Base-by-base conservation (phyloP, 1,140 invertebrate genomes). In the Nylanderia fulva region DNA sequence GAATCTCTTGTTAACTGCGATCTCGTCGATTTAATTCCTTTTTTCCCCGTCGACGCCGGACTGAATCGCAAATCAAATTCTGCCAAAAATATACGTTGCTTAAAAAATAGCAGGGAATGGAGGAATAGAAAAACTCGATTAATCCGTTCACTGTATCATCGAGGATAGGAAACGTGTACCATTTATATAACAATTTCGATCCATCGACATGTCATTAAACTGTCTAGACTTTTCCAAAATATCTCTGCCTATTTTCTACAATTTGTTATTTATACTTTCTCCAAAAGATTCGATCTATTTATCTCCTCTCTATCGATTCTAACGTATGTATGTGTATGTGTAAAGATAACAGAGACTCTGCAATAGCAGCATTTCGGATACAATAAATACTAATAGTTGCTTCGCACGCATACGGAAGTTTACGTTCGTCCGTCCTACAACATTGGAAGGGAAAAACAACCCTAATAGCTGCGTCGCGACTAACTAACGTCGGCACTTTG, bases 61-160 rank as follows among this genome's bases (percentile, higher is more conserved):
- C 66, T 21, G 52, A 72, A 33, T 58, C 69, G 36, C 24, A 71
- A 82, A 80, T 69, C 63, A 80, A 80, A 82, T 82, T 82, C 71
- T 45, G 66, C 18, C 52, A 29, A 72, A 82, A 82, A 69, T 82
- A 60, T 72, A 82, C 36, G 21, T 82, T 82, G 66, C 77, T 82
- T 82, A 82, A 82, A 58, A 82, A 82, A 58, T 82, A 60, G 36
- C n/a, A 58, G 66, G 45, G 54, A 82, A 82, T 72, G 66, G 77
- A 60, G 33, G 63, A 82, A 72, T 60, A 71, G 52, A 58, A 60
- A 68, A 82, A 82, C 54, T 82, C 77, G 33, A 72, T 82, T 82
- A 82, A 71, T 5, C n/a, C n/a, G n/a, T n/a, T 58, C 39, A 58
- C 52, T n/a, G 48, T 72, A 45, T 71, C 18, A 24, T n/a, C 8